Percentiles rank a stretch among this genome's conserved stretches.
Evolutionary conservation across 2,113 vertebrate genomes (phyloP).

Genomic region (Philantomba maxwellii): DNA sequence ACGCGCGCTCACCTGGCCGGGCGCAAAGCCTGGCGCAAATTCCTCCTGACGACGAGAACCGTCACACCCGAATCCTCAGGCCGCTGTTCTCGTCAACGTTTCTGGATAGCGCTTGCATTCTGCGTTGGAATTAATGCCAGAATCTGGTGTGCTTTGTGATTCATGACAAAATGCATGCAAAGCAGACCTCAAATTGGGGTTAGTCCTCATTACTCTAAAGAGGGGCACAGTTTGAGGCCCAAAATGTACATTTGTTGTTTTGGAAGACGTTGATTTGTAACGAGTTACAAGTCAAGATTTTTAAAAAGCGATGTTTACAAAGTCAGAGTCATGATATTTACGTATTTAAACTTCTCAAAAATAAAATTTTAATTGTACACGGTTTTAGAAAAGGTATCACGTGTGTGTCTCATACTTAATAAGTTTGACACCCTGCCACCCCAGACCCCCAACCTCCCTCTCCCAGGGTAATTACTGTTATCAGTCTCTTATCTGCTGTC

Average conservation of each 20-base stretch:
- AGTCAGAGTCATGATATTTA: background rate
- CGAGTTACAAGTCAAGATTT: background rate
- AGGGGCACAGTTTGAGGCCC: background rate
- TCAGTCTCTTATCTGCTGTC: background rate
- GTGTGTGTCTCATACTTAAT: background rate
- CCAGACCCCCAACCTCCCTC: background rate
- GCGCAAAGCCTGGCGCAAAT: background rate
- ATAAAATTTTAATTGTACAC: background rate
- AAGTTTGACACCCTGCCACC: background rate
- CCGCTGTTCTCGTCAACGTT: background rate
- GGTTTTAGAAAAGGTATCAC: background rate
- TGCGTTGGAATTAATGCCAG: background rate
- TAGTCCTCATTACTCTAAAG: background rate
- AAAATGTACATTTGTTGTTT: background rate
- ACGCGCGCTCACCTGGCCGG: background rate
- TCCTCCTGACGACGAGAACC: fast-evolving
- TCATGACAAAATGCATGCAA: background rate
- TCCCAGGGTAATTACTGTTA: background rate
- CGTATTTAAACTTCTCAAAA: background rate
- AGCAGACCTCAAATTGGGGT: background rate
- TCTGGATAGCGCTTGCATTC: background rate
- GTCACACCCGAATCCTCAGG: fast-evolving
- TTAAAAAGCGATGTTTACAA: background rate
- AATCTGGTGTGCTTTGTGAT: background rate
- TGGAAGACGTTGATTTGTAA: background rate